phyloP scores from a whole-genome alignment of 2,797 vertebrate species.

The Pelodytes ibericus region DNA sequence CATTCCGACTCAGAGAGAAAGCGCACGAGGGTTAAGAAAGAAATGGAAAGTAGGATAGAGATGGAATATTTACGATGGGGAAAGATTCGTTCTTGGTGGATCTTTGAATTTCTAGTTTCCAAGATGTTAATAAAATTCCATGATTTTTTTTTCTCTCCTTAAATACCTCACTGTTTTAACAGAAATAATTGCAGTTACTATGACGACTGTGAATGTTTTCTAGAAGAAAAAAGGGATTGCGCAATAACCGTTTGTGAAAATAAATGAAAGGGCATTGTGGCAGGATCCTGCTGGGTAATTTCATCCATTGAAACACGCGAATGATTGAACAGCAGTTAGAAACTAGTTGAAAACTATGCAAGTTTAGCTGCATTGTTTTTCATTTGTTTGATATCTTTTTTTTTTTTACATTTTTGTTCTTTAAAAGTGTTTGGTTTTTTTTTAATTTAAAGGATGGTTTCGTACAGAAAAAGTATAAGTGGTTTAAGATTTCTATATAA shows the following conservation, averaged over 20 bases:
- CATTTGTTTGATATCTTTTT: no score
- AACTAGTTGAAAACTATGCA: neutral
- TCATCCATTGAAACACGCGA: neutral
- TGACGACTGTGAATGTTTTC: conserved; percentile 27
- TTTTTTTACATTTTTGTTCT: no score
- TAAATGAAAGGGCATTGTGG: neutral
- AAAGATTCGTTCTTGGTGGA: conserved; percentile 60
- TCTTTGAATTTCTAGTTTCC: conserved; percentile 59
- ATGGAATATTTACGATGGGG: conserved; percentile 54
- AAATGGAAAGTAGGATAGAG: conserved; percentile 51
- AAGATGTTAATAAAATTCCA: conserved; percentile 58
- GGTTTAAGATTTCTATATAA: conserved; percentile 8
- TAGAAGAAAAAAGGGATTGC: neutral
- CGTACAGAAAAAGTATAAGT: conserved; percentile 24
- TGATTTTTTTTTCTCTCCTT: conserved; percentile 60
- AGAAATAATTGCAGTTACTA: conserved; percentile 40
- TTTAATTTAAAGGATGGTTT: no score
- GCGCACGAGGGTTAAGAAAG: conserved; percentile 33
- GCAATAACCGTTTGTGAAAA: neutral
- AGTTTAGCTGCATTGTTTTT: neutral
- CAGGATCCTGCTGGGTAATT: neutral
- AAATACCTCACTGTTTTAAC: conserved; percentile 21
- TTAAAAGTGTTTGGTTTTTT: no score
- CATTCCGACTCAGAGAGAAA: conserved; percentile 62
- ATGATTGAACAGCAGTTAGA: conserved; percentile 2